phyloP scores from a whole-genome alignment of 2,888 invertebrate genomes.

The Nephrocerus scutellatus region DNA sequence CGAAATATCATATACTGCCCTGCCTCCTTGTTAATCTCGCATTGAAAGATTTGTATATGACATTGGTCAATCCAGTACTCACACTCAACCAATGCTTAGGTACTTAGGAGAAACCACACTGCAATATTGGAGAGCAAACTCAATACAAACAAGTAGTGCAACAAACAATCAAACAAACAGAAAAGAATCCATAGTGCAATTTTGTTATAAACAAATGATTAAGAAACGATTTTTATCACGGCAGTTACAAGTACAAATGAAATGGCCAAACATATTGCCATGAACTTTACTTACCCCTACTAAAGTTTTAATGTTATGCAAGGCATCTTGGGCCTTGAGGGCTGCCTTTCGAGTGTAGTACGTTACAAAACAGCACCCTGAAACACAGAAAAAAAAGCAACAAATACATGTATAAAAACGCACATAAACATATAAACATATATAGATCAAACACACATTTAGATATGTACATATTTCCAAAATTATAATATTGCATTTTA shows the following conservation, averaged over 20 bases:
- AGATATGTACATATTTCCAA: constrained; percentile 1
- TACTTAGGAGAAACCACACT: too few relatives aligned
- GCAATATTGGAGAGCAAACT: too few relatives aligned
- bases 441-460: constrained; percentile 1
- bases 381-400: constrained; percentile 45
- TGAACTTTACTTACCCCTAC: constrained; percentile 80
- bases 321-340: constrained; percentile 94
- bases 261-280: background rate
- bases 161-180: constrained; percentile 1
- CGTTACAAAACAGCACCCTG: constrained; percentile 99
- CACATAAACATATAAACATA: constrained; percentile 21
- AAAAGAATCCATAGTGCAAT: too few relatives aligned
- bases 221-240: background rate
- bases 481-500: too few relatives aligned
- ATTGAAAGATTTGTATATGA: too few relatives aligned
- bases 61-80: too few relatives aligned
- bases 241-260: background rate
- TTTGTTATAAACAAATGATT: too few relatives aligned
- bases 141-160: too few relatives aligned
- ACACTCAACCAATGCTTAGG: too few relatives aligned
- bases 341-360: constrained; percentile 97
- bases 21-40: too few relatives aligned
- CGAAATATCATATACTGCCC: too few relatives aligned
- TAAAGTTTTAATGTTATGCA: constrained; percentile 97
- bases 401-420: constrained; percentile 30